Percentiles rank a stretch among this genome's conserved stretches.
Evolutionary conservation across 2,888 invertebrate species (phyloP).

Genomic region (Cheilosia grossa): DNA sequence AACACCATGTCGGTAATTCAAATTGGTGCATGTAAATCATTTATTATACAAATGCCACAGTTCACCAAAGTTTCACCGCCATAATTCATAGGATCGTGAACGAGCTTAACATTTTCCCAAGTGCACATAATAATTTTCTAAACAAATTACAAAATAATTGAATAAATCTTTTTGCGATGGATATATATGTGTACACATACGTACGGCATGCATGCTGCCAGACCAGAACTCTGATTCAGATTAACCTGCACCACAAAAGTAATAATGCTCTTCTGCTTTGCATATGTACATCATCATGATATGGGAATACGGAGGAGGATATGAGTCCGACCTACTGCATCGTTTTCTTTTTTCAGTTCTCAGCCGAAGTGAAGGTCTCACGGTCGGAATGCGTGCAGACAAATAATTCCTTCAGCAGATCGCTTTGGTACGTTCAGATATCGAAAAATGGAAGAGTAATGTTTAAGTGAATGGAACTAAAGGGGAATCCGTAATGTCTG

Average conservation of each 20-base stretch:
- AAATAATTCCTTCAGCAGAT: slow-evolving; percentile 37
- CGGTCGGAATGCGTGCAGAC: slow-evolving; percentile 38
- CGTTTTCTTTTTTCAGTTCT: slow-evolving; percentile 6
- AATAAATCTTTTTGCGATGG: slow-evolving; percentile 42
- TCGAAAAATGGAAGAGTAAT: slow-evolving; percentile 33
- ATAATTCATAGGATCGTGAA: slow-evolving; percentile 48
- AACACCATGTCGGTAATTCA: neutral
- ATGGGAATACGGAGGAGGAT: neutral
- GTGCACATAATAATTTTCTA: slow-evolving; percentile 53
- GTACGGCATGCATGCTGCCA: slow-evolving; percentile 8
- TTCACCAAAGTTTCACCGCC: slow-evolving; percentile 8
- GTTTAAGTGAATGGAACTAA: slow-evolving; percentile 28
- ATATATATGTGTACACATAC: neutral
- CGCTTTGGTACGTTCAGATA: slow-evolving; percentile 26
- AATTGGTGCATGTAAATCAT: slow-evolving; percentile 35
- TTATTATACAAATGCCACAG: slow-evolving; percentile 26
- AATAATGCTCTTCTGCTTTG: slow-evolving; percentile 39
- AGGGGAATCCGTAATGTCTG: slow-evolving; percentile 13
- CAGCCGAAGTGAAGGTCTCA: slow-evolving; percentile 24
- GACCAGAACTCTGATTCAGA: slow-evolving; percentile 23
- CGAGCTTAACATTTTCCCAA: slow-evolving; percentile 37
- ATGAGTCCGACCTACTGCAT: slow-evolving; percentile 1
- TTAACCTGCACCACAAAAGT: slow-evolving; percentile 31
- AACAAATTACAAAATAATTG: slow-evolving; percentile 64
- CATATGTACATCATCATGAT: slow-evolving; percentile 36